Conservation (phyloP, 1,140 invertebrate species). For the Lamellibrachia luymesi region DNA sequence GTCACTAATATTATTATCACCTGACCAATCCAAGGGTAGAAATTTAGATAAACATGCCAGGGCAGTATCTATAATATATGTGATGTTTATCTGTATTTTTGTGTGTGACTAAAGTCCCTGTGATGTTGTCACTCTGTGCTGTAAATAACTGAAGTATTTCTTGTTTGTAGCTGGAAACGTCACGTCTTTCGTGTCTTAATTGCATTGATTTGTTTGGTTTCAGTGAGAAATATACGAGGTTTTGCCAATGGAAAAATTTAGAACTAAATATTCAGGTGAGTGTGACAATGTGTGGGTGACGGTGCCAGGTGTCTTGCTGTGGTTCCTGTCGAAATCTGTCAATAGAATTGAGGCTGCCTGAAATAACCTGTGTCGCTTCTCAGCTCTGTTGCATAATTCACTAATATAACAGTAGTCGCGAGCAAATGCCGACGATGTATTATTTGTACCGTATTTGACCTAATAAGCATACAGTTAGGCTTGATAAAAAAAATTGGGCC, state of each 20-base stretch:
- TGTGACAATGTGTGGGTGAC: conserved; percentile 8
- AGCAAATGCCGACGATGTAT: neutral
- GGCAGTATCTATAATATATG: neutral
- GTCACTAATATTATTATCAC: neutral
- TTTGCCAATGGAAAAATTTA: conserved; percentile 99
- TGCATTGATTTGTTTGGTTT: conserved; percentile 8
- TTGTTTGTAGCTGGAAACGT: neutral
- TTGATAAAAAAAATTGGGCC: too few species aligned
- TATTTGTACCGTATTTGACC: neutral
- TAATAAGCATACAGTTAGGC: neutral
- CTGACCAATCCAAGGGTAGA: neutral
- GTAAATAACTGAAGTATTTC: neutral
- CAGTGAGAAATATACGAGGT: conserved; percentile 98
- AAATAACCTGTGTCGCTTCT: neutral
- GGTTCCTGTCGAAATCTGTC: neutral
- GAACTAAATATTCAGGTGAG: conserved; percentile 96
- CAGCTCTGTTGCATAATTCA: neutral
- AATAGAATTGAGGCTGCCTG: neutral
- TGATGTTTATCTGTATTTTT: neutral
- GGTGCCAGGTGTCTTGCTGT: neutral
- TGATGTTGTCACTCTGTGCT: neutral
- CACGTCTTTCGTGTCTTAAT: neutral
- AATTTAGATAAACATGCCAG: neutral
- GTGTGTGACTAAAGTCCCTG: neutral
- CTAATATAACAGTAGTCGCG: too few species aligned